Conservation (phyloP, 1,140 invertebrate genomes). For the Mactra quadrangularis region DNA sequence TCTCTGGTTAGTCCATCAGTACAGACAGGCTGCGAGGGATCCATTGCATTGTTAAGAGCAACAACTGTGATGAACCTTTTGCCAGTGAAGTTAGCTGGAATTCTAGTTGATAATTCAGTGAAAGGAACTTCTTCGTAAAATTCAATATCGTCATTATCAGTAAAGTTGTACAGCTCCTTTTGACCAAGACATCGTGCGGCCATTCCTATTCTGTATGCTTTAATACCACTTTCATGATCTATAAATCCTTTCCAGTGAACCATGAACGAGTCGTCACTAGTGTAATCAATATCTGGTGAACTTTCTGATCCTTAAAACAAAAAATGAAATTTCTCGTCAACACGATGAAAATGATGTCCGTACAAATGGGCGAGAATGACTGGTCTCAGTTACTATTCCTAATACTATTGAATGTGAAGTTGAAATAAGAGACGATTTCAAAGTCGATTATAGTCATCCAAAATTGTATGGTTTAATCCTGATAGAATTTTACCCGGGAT, state of each 20-base stretch:
- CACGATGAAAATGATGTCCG: background rate
- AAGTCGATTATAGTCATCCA: too few species aligned
- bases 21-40: conserved; percentile 58
- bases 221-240: conserved; percentile 69
- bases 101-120: conserved; percentile 1
- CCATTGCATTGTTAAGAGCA: conserved; percentile 66
- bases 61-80: conserved; percentile 44
- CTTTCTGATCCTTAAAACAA: too few species aligned
- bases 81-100: conserved; percentile 30
- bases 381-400: background rate
- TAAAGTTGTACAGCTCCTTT: conserved; percentile 29
- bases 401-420: background rate
- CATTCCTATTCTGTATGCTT: conserved; percentile 54
- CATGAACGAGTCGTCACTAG: conserved; percentile 22
- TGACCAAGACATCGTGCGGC: conserved; percentile 38
- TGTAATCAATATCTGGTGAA: conserved; percentile 65
- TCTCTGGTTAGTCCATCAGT: conserved; percentile 64
- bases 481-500: too few species aligned
- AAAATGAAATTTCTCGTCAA: too few species aligned
- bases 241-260: conserved; percentile 68
- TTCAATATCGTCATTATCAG: background rate
- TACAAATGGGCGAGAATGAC: background rate
- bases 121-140: background rate
- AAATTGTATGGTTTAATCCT: too few species aligned
- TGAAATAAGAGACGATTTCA: too few species aligned